These are phyloP conservation scores for Druon quercuslanigerum DNA, from an alignment of 1,140 invertebrate species.

Conservation along the genomic window DNA sequence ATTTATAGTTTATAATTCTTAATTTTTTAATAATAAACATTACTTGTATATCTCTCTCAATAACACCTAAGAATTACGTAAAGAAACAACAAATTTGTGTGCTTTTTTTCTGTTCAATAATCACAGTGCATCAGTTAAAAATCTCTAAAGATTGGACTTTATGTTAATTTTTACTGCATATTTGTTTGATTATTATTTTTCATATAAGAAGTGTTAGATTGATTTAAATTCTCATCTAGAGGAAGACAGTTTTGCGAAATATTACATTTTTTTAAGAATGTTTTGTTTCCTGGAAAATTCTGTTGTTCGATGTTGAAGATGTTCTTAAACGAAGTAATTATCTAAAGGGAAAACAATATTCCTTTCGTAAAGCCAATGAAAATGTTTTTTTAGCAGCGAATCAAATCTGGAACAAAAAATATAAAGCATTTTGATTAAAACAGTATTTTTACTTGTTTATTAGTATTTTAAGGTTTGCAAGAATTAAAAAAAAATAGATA, in stretches of 20 bases:
- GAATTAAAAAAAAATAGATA: too few species aligned
- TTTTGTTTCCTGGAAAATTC: background rate
- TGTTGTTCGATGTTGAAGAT: conserved; percentile 4
- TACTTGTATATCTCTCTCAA: too few species aligned
- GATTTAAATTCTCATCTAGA: background rate
- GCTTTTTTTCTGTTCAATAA: too few species aligned
- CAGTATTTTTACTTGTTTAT: conserved; percentile 7
- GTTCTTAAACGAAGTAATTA: background rate
- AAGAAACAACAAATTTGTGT: too few species aligned
- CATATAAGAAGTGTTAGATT: background rate
- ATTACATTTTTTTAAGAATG: background rate
- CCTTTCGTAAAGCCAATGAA: conserved; percentile 2
- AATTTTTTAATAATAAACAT: too few species aligned
- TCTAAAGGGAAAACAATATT: conserved; percentile 1
- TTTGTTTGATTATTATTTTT: too few species aligned
- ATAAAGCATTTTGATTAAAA: background rate
- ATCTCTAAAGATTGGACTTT: too few species aligned
- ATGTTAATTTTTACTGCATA: too few species aligned
- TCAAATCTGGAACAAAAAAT: conserved; percentile 28
- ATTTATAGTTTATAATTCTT: too few species aligned
- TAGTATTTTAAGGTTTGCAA: conserved; percentile 11
- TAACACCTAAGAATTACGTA: too few species aligned
- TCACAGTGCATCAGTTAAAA: too few species aligned
- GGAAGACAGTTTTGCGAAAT: background rate
- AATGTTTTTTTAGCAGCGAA: conserved; percentile 17